These are phyloP conservation scores for Cyphomyrus discorhynchus DNA, from an alignment of 2,113 vertebrate species.

Conservation along the genomic window DNA sequence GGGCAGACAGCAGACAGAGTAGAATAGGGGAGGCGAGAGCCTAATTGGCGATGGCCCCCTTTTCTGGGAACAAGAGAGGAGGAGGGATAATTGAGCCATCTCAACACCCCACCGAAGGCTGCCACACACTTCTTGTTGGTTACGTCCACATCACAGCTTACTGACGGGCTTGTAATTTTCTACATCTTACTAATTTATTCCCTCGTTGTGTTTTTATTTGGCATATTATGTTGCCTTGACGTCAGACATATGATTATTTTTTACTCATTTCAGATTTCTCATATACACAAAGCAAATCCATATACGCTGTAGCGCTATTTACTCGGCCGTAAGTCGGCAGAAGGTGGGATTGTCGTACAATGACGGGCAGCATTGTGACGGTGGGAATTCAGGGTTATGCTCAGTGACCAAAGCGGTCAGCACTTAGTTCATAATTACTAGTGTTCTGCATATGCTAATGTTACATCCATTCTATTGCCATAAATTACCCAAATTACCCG, in stretches of 20 bases:
- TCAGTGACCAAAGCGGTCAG: not conserved
- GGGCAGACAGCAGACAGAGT: not conserved
- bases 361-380: not conserved
- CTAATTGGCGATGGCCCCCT: slow-evolving; percentile 2
- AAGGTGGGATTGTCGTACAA: not conserved
- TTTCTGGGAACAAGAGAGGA: not conserved
- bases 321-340: not conserved
- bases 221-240: not conserved
- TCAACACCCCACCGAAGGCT: not conserved
- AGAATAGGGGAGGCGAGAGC: not conserved
- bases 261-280: not conserved
- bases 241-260: not conserved
- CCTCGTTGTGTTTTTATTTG: not conserved
- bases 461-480: not conserved
- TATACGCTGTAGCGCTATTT: not conserved
- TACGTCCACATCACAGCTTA: not conserved
- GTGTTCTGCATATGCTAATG: not conserved
- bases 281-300: not conserved
- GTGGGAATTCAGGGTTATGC: not conserved
- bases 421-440: not conserved
- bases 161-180: not conserved
- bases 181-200: not conserved
- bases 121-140: not conserved
- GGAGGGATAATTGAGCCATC: not conserved
- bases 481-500: not conserved